phyloP scores from a whole-genome alignment of 2,797 vertebrate species.

The Lagorchestes hirsutus region DNA sequence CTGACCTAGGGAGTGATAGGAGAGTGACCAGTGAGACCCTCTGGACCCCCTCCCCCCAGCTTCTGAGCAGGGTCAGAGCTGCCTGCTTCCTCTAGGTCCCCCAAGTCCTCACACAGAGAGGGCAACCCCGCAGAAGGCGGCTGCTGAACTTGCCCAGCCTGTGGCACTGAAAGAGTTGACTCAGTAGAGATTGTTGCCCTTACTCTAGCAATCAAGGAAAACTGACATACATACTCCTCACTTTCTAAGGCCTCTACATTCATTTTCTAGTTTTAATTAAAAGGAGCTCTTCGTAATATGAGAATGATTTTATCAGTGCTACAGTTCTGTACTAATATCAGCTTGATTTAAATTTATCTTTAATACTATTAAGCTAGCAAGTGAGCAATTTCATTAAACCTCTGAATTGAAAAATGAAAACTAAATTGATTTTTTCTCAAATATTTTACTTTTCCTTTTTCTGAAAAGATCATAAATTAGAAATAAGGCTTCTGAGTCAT shows the following conservation, averaged over 20 bases:
- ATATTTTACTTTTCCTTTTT: background rate
- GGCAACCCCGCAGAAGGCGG: background rate
- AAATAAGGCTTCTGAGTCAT: background rate
- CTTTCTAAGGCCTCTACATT: background rate
- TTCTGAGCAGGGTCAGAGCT: background rate
- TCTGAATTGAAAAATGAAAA: background rate
- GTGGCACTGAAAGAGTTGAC: too few relatives aligned
- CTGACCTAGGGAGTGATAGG: background rate
- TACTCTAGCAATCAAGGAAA: background rate
- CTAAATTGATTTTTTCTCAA: background rate
- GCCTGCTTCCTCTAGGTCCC: too few relatives aligned
- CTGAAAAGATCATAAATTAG: background rate
- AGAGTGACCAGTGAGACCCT: too few relatives aligned
- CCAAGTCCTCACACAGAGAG: too few relatives aligned
- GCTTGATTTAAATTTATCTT: background rate
- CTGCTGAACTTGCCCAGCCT: background rate
- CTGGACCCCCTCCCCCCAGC: background rate
- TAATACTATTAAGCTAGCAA: background rate
- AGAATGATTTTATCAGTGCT: background rate
- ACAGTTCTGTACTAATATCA: background rate
- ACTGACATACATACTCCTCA: background rate
- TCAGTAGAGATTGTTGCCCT: background rate
- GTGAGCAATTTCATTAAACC: background rate
- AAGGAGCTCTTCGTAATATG: background rate
- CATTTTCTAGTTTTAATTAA: constrained; percentile 33